A percentile compares a stretch with the other conserved stretches of the same genome.
These are phyloP conservation scores for Agonopterix arenella DNA, from an alignment of 2,888 invertebrate genomes.

Conservation along the genomic window DNA sequence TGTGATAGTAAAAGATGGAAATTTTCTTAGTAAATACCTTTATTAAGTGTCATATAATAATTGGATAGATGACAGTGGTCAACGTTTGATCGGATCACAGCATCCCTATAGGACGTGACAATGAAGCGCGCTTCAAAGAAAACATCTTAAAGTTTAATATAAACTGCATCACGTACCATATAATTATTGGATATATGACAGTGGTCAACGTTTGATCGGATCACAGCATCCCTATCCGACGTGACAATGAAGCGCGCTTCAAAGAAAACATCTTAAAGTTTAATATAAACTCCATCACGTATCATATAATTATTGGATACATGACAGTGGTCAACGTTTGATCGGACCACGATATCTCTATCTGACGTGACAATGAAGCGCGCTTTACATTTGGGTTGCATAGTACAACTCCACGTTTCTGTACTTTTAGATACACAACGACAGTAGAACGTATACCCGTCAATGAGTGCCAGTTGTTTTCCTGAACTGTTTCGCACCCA, in stretches of 20 bases:
- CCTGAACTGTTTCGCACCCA: neutral
- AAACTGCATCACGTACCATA: conserved; percentile 1
- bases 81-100: neutral
- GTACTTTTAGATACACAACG: no score
- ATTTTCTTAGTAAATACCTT: no score
- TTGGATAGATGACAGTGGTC: neutral
- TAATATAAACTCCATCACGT: conserved; percentile 8
- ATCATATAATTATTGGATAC: neutral
- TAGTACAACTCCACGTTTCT: no score
- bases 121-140: no score
- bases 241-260: no score
- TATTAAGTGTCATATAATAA: no score
- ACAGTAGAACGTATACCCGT: neutral
- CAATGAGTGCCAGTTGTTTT: neutral
- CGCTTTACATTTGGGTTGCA: no score
- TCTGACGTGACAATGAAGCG: neutral
- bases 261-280: neutral
- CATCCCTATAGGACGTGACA: neutral
- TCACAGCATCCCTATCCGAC: neutral
- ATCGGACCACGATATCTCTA: neutral
- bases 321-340: neutral
- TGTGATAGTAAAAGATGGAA: no score
- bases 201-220: neutral
- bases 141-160: conserved; percentile 2
- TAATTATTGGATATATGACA: neutral